Evolutionary conservation across 2,113 vertebrate species (phyloP).

Genomic region (Strigops habroptila): DNA sequence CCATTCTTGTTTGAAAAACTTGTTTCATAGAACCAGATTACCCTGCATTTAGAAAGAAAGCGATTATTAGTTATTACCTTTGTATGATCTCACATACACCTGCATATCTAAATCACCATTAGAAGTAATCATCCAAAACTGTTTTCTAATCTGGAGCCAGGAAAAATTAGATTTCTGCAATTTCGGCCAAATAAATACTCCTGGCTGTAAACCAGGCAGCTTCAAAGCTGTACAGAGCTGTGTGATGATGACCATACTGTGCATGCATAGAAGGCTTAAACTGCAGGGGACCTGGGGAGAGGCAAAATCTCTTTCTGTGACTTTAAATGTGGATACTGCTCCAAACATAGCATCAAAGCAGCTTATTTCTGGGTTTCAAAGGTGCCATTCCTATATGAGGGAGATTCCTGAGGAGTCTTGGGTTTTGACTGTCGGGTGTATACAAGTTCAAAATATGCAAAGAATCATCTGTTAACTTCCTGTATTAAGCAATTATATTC

Average conservation of each 20-base stretch:
- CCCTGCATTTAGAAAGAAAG: neutral
- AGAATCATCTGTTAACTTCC: neutral
- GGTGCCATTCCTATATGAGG: neutral
- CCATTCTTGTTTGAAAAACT: neutral
- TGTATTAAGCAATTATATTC: neutral
- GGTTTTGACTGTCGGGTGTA: neutral
- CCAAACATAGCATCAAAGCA: neutral
- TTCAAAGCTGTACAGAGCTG: neutral
- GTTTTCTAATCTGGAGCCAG: neutral
- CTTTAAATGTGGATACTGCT: neutral
- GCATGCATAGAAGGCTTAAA: neutral
- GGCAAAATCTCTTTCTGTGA: neutral
- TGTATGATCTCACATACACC: neutral
- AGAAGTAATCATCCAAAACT: neutral
- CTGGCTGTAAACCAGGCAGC: neutral
- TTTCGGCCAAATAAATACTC: neutral
- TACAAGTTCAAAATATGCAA: neutral
- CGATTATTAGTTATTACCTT: neutral
- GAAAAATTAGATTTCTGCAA: accelerated
- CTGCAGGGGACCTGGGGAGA: neutral
- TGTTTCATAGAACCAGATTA: neutral
- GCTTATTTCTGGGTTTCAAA: neutral
- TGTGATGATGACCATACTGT: neutral
- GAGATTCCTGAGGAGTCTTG: neutral
- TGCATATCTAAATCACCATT: neutral